Evolutionary conservation across 2,113 vertebrate species (phyloP).

Genomic region (Manacus vitellinus): DNA sequence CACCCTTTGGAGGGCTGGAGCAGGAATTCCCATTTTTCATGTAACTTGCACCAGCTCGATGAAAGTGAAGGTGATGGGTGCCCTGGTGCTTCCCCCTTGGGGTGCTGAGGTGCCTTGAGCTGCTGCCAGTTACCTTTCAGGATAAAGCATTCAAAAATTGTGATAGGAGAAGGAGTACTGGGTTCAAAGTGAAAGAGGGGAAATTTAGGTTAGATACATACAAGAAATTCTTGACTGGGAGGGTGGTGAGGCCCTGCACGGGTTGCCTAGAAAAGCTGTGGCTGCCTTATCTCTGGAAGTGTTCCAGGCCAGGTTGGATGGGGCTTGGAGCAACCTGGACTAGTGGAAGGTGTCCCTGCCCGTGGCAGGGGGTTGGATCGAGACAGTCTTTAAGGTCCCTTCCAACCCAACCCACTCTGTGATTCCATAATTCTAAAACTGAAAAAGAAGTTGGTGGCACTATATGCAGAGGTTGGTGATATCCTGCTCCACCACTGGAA

Average conservation of each 20-base stretch:
- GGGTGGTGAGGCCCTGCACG: rapidly evolving
- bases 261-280: not conserved
- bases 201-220: not conserved
- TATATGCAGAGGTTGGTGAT: not conserved
- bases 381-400: not conserved
- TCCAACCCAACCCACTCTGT: not conserved
- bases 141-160: not conserved
- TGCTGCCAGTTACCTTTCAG: not conserved
- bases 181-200: not conserved
- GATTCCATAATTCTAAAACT: not conserved
- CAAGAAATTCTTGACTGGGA: not conserved
- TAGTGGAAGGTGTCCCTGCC: not conserved
- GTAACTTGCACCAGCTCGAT: not conserved
- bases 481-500: not conserved
- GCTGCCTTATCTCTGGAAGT: not conserved
- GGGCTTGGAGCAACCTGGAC: not conserved
- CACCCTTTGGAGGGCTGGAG: not conserved
- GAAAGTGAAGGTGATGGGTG: not conserved
- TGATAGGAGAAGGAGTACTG: not conserved
- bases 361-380: rapidly evolving
- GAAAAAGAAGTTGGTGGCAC: not conserved
- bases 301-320: rapidly evolving
- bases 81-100: not conserved
- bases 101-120: not conserved
- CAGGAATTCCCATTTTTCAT: not conserved